Evolutionary conservation across 2,888 invertebrate species (phyloP).

Genomic region (Ophraella communa): DNA sequence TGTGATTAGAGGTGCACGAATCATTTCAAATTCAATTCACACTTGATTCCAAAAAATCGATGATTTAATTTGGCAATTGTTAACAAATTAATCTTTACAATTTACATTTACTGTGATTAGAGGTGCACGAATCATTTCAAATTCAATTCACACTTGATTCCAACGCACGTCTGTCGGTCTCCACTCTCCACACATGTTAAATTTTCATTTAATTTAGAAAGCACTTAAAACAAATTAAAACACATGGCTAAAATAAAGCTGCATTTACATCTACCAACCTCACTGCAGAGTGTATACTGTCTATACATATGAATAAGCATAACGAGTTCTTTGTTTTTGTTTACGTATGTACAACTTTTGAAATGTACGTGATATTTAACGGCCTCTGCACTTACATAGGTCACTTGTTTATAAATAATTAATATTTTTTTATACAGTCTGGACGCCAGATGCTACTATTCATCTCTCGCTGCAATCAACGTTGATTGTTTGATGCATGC

Average conservation of each 20-base stretch:
- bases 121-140: neutral
- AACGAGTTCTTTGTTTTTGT: slow-evolving; percentile 15
- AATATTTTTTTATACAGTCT: neutral
- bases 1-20: neutral
- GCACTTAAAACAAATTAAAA: slow-evolving; percentile 24
- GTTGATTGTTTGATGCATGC: neutral
- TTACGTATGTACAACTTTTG: slow-evolving; percentile 8
- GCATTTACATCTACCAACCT: slow-evolving; percentile 11
- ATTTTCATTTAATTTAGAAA: slow-evolving; percentile 25
- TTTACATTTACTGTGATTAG: neutral
- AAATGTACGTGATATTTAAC: slow-evolving; percentile 13
- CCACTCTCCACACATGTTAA: slow-evolving; percentile 17
- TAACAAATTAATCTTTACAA: neutral
- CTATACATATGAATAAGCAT: slow-evolving; percentile 7
- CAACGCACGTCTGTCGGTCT: neutral
- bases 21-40: neutral
- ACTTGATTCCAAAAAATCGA: neutral
- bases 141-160: neutral
- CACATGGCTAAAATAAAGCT: slow-evolving; percentile 21
- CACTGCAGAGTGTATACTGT: slow-evolving; percentile 10
- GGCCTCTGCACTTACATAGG: slow-evolving; percentile 6
- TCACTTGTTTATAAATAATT: slow-evolving; percentile 6
- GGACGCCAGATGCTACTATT: neutral
- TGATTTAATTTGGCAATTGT: neutral
- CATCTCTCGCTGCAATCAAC: neutral